Evolutionary conservation across 2,113 vertebrate genomes (phyloP).

Genomic region (Oryzias woworae): DNA sequence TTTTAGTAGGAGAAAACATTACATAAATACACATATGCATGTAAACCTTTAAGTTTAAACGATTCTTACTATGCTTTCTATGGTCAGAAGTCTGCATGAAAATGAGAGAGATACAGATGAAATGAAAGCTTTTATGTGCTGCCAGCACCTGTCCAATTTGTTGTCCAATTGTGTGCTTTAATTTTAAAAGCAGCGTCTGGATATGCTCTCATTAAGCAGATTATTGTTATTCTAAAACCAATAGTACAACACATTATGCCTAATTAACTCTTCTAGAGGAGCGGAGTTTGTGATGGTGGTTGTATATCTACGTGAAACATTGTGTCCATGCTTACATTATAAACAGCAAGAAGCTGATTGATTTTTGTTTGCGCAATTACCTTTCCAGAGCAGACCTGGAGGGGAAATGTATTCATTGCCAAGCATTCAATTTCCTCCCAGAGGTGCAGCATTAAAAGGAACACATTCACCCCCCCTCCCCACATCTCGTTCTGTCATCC

Average conservation of each 20-base stretch:
- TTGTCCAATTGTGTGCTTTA: too few relatives aligned
- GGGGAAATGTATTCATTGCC: background rate
- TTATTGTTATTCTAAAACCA: slow-evolving; percentile 3
- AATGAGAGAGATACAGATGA: too few relatives aligned
- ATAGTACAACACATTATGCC: slow-evolving; percentile 2
- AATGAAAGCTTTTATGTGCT: too few relatives aligned
- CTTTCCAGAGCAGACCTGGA: background rate
- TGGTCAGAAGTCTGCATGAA: too few relatives aligned
- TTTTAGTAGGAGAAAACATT: too few relatives aligned
- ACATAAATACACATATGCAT: too few relatives aligned
- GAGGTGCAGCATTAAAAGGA: background rate
- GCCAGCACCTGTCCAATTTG: too few relatives aligned
- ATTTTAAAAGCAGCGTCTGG: background rate
- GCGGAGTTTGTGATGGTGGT: slow-evolving; percentile 9
- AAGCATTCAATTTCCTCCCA: background rate
- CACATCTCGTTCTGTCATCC: background rate
- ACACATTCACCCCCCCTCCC: background rate
- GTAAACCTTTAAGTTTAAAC: too few relatives aligned
- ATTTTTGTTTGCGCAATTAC: slow-evolving; percentile 13
- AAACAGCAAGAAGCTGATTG: slow-evolving; percentile 5
- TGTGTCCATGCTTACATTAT: background rate
- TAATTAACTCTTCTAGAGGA: slow-evolving; percentile 9
- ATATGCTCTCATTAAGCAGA: background rate
- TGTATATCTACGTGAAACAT: slow-evolving; percentile 5
- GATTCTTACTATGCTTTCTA: too few relatives aligned